Evolutionary conservation across 92 coral and sea anemone genomes (phyloP).

Genomic region (Phenganax subtilis): DNA sequence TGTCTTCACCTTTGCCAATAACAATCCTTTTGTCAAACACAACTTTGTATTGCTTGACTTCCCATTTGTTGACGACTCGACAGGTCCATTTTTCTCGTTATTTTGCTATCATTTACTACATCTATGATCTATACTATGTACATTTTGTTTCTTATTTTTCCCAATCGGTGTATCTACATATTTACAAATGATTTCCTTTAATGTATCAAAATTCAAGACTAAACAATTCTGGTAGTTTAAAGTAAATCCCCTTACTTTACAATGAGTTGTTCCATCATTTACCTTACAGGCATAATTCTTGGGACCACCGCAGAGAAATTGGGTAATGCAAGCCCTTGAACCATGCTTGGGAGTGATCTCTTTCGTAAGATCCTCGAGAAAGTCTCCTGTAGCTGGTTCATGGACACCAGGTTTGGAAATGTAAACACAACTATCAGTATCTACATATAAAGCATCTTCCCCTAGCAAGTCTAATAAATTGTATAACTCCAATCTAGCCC

Average conservation of each 20-base stretch:
- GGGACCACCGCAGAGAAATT: conserved; percentile 12
- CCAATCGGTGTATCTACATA: background rate
- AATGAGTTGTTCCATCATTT: background rate
- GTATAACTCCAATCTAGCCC: conserved; percentile 51
- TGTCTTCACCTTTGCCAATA: conserved; percentile 22
- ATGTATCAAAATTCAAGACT: background rate
- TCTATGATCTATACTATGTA: too few species aligned
- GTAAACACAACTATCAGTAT: conserved; percentile 38
- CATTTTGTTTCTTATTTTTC: background rate
- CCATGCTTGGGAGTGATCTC: conserved; percentile 38
- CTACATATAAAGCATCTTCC: conserved; percentile 29
- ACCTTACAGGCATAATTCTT: conserved; percentile 25
- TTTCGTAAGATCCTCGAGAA: conserved; percentile 41
- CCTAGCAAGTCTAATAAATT: conserved; percentile 31
- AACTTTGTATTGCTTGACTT: too few species aligned
- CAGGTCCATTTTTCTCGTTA: background rate
- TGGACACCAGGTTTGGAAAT: conserved; percentile 21
- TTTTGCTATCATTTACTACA: background rate
- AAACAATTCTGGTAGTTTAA: conserved; percentile 36
- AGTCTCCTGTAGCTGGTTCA: conserved; percentile 31
- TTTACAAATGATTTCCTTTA: conserved; percentile 34
- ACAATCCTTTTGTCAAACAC: conserved; percentile 21
- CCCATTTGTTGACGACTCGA: too few species aligned
- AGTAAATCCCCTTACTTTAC: conserved; percentile 34
- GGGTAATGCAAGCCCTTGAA: conserved; percentile 2